Conservation (phyloP, 2,797 vertebrate genomes). For the Crocidura indochinensis region DNA sequence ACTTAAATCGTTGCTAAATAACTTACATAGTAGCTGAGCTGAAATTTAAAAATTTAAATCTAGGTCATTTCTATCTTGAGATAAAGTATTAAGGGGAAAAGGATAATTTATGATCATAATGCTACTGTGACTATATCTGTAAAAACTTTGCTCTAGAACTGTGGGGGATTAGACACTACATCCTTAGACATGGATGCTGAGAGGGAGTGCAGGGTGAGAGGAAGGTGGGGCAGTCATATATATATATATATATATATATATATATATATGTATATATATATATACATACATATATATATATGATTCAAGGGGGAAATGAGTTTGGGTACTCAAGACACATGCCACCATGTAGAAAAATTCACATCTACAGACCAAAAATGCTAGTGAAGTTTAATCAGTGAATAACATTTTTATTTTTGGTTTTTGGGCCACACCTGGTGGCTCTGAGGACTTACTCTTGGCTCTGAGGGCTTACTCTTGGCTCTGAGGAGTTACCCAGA, state of each 20-base stretch:
- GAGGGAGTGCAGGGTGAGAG: not conserved
- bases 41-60: slow-evolving; percentile 54
- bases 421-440: too few relatives aligned
- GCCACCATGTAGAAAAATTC: not conserved
- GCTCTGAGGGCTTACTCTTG: too few relatives aligned
- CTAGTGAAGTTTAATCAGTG: not conserved
- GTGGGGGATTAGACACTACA: not conserved
- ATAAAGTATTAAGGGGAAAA: not conserved
- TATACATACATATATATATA: too few relatives aligned
- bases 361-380: not conserved
- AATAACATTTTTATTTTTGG: not conserved
- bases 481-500: too few relatives aligned
- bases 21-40: slow-evolving; percentile 3
- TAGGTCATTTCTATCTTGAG: slow-evolving; percentile 46
- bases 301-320: not conserved
- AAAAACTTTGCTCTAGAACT: slow-evolving; percentile 10
- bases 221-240: not conserved
- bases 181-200: not conserved
- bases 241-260: too few relatives aligned
- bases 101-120: slow-evolving; percentile 33
- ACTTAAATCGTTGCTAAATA: slow-evolving; percentile 47
- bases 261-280: too few relatives aligned
- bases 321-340: not conserved
- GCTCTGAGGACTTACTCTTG: too few relatives aligned
- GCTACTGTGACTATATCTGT: not conserved